Conservation (phyloP, 2,888 invertebrate genomes). For the Noctua comes region DNA sequence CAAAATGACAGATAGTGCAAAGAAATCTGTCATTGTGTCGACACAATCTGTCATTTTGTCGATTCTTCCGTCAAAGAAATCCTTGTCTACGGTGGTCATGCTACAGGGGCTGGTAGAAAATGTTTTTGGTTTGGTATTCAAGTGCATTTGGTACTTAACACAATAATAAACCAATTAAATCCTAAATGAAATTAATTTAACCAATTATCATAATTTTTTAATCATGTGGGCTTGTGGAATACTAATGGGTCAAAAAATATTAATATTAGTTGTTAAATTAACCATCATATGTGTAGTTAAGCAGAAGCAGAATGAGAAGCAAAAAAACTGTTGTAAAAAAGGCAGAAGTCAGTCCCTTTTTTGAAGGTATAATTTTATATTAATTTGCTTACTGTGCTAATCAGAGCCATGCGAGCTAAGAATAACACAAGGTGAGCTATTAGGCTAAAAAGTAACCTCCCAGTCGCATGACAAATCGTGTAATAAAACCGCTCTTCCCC, state of each 20-base stretch:
- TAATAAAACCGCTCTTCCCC: background rate
- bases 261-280: constrained; percentile 30
- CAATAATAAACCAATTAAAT: background rate
- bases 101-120: too few species aligned
- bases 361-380: constrained; percentile 35
- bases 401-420: background rate
- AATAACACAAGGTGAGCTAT: constrained; percentile 2
- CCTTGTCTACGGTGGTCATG: too few species aligned
- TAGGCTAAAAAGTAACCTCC: background rate
- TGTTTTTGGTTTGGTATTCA: background rate
- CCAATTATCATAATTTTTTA: background rate
- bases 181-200: background rate
- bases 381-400: constrained; percentile 39
- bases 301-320: constrained; percentile 17
- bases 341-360: constrained; percentile 38
- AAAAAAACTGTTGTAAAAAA: background rate
- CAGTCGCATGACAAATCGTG: background rate
- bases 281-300: constrained; percentile 18
- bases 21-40: too few species aligned
- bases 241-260: background rate
- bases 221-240: background rate
- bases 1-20: too few species aligned
- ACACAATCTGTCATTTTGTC: too few species aligned
- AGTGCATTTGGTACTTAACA: background rate
- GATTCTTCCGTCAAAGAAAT: too few species aligned